Conservation (phyloP, 2,113 vertebrate species). For the Halichoeres trimaculatus region DNA sequence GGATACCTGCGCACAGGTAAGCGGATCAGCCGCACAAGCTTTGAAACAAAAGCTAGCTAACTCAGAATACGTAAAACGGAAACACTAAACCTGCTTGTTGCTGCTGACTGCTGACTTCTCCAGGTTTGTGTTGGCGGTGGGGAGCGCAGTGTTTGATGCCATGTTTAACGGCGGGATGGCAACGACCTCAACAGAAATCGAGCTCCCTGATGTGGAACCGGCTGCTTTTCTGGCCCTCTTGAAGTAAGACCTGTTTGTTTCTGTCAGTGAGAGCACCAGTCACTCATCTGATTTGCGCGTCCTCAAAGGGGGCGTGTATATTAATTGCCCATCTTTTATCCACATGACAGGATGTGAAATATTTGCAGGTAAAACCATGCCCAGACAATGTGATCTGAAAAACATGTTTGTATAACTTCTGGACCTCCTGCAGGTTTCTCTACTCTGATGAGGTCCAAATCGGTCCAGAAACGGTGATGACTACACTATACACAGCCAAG, state of each 20-base stretch:
- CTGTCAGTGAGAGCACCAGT: no score
- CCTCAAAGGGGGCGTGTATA: background rate
- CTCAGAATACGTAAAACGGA: background rate
- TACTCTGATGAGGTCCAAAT: constrained; percentile 99
- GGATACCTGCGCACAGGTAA: constrained; percentile 95
- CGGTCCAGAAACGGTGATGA: constrained; percentile 98
- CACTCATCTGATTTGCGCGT: background rate
- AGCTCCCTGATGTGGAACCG: constrained; percentile 95
- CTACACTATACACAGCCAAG: constrained; percentile 96
- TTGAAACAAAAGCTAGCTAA: background rate
- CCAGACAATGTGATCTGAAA: no score
- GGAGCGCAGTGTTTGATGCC: constrained; percentile 95
- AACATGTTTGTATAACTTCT: background rate
- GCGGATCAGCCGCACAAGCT: background rate
- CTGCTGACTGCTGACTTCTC: background rate
- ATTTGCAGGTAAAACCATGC: no score
- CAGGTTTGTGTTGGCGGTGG: constrained; percentile 96
- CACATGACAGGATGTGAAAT: background rate
- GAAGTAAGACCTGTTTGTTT: constrained; percentile 84
- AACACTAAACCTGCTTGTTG: background rate
- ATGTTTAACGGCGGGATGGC: constrained; percentile 99
- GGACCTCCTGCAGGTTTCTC: constrained; percentile 86
- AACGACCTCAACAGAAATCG: constrained; percentile 96
- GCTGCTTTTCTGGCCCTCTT: constrained; percentile 94
- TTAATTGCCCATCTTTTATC: background rate